A percentile compares a stretch with the other conserved stretches of the same genome.
These are phyloP conservation scores for Drosophila phalerata DNA, from an alignment of 2,888 invertebrate species.

Conservation along the genomic window DNA sequence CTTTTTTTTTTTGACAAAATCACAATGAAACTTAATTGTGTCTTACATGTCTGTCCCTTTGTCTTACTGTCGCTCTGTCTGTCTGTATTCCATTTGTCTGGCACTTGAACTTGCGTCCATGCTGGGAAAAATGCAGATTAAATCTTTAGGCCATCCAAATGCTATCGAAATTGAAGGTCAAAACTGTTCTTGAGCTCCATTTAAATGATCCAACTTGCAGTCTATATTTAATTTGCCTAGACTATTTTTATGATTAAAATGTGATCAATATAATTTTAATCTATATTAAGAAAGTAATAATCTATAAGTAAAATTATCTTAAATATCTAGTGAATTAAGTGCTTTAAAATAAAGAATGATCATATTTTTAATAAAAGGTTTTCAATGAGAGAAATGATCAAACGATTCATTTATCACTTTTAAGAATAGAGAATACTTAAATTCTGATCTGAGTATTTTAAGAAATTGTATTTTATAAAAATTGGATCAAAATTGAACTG, in stretches of 20 bases:
- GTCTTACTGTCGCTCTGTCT: not conserved
- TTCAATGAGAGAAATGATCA: too few species aligned
- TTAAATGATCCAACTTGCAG: too few species aligned
- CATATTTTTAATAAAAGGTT: too few species aligned
- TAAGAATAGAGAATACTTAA: too few species aligned
- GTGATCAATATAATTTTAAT: not conserved
- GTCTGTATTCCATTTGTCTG: constrained; percentile 29
- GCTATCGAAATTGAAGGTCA: constrained; percentile 10
- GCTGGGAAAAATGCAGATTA: constrained; percentile 43
- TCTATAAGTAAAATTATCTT: not conserved
- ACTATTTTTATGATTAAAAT: not conserved
- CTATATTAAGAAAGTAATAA: not conserved
- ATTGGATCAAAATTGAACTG: too few species aligned
- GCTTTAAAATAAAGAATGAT: not conserved
- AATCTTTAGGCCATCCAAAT: constrained; percentile 19
- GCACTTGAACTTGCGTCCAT: constrained; percentile 37
- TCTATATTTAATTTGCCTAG: not conserved
- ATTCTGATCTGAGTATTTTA: too few species aligned
- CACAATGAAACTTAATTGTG: constrained; percentile 49
- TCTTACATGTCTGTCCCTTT: constrained; percentile 34
- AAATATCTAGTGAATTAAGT: not conserved
- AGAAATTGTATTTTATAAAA: too few species aligned
- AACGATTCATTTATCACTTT: too few species aligned
- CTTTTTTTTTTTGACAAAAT: constrained; percentile 30
- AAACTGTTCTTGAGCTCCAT: too few species aligned